Evolutionary conservation across 2,888 invertebrate genomes (phyloP).

Genomic region (Yponomeuta cagnagella): DNA sequence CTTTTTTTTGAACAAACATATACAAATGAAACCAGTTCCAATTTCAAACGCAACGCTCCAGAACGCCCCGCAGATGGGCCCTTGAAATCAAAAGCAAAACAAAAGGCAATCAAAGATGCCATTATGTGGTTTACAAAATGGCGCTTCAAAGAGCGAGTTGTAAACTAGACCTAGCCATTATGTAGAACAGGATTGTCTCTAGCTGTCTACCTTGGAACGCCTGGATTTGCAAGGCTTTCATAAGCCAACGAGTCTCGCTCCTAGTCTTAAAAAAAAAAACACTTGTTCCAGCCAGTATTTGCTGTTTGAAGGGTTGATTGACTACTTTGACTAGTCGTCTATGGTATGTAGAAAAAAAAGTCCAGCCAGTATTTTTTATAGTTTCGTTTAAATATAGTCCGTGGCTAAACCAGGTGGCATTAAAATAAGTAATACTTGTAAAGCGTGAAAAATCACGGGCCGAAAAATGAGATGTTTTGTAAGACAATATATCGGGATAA

Average conservation of each 20-base stretch:
- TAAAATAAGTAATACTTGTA: not conserved
- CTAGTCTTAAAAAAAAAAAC: not conserved
- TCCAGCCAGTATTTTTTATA: not conserved
- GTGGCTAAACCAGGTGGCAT: not conserved
- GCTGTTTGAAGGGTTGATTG: conserved; percentile 1
- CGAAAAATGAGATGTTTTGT: not conserved
- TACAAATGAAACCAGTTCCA: not conserved
- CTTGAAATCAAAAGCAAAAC: conserved; percentile 4
- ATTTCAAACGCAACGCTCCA: not conserved
- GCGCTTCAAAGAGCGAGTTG: conserved; percentile 2
- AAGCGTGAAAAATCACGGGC: not conserved
- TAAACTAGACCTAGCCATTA: conserved; percentile 10
- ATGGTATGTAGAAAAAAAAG: conserved; percentile 1
- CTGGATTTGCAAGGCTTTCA: conserved; percentile 11
- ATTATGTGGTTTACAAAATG: conserved; percentile 9
- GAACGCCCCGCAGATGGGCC: not conserved
- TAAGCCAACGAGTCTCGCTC: conserved; percentile 5
- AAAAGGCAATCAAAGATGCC: conserved; percentile 13
- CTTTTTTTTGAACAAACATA: not conserved
- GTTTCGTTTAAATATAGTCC: not conserved
- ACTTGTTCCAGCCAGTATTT: not conserved
- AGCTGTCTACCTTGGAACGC: conserved; percentile 9
- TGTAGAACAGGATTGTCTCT: conserved; percentile 10
- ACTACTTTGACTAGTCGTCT: conserved; percentile 4
- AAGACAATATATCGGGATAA: not conserved